phyloP scores from a whole-genome alignment of 2,888 invertebrate species.

The Cylindroiulus punctatus region DNA sequence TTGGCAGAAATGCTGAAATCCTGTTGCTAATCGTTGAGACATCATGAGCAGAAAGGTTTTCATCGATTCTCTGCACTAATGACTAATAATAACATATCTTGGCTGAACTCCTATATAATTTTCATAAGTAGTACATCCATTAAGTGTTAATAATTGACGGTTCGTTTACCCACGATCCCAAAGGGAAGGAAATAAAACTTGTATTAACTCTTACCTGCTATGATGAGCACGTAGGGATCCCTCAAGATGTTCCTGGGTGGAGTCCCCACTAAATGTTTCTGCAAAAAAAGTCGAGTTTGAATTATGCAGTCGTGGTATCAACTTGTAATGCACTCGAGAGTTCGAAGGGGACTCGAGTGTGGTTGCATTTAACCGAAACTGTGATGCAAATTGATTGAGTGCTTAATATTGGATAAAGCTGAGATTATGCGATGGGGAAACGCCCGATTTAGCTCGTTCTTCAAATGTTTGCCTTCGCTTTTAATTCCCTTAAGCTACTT shows the following conservation, averaged over 20 bases:
- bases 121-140: background rate
- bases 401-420: background rate
- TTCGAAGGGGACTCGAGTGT: background rate
- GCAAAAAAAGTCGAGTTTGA: slow-evolving; percentile 49
- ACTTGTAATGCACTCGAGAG: background rate
- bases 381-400: background rate
- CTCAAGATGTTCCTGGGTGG: slow-evolving; percentile 68
- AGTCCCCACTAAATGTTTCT: slow-evolving; percentile 58
- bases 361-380: background rate
- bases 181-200: background rate
- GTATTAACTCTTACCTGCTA: slow-evolving; percentile 63
- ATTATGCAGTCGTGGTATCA: background rate
- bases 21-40: no score
- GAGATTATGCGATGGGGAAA: background rate
- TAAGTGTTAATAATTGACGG: background rate
- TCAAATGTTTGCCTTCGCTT: background rate
- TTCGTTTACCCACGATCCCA: background rate
- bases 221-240: slow-evolving; percentile 72
- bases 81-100: background rate
- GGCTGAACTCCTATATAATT: background rate
- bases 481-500: background rate
- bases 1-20: no score
- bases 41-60: no score
- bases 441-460: background rate
- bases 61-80: background rate